These are phyloP conservation scores for Drosophila mojavensis DNA, from an alignment of 1,140 invertebrate genomes.

Conservation along the genomic window DNA sequence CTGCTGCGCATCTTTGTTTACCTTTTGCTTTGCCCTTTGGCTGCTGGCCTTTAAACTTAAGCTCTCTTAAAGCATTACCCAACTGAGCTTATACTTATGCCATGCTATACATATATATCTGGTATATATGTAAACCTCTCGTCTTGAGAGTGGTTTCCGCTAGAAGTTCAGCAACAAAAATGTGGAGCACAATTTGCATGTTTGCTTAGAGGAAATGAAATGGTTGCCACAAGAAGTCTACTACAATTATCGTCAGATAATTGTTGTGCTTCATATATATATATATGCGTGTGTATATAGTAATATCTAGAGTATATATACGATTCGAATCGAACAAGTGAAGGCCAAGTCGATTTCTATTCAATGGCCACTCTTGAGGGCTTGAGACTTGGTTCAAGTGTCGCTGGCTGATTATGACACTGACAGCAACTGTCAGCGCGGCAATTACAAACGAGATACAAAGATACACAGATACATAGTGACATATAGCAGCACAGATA, in stretches of 20 bases:
- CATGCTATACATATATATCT: neutral
- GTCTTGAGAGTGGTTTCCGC: constrained; percentile 6
- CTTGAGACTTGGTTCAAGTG: constrained; percentile 46
- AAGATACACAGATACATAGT: constrained; percentile 10
- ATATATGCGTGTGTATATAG: no score
- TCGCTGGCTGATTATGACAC: constrained; percentile 70
- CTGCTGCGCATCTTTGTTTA: constrained; percentile 21
- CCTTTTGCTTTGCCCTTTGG: constrained; percentile 18
- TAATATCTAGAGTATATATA: neutral
- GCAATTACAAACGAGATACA: constrained; percentile 45
- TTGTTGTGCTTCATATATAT: neutral
- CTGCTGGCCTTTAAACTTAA: constrained; percentile 14
- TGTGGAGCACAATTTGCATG: constrained; percentile 8
- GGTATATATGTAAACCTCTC: neutral
- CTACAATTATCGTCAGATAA: neutral
- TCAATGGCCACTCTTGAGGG: constrained; percentile 7
- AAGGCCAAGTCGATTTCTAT: neutral
- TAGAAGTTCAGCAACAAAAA: neutral
- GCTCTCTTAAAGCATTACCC: constrained; percentile 2
- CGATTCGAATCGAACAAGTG: neutral
- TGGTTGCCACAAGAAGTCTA: constrained; percentile 8
- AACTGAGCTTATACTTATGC: no score
- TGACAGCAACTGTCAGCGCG: constrained; percentile 60
- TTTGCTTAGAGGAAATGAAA: constrained; percentile 16
- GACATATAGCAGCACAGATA: no score